phyloP scores from a whole-genome alignment of 2,113 vertebrate genomes.

The Scytalopus superciliaris region DNA sequence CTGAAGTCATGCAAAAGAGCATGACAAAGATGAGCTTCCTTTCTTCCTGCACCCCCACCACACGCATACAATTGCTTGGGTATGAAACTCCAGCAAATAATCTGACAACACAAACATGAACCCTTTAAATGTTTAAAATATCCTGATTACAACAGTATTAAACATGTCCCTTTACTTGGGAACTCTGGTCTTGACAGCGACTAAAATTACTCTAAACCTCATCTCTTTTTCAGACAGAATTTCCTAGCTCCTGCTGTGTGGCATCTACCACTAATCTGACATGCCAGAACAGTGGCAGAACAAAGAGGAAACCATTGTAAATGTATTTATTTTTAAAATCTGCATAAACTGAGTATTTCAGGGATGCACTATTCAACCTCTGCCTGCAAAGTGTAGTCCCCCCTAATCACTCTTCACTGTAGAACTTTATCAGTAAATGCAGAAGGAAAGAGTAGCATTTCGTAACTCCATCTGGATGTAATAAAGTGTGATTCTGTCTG shows the following conservation, averaged over 20 bases:
- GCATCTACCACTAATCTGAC: constrained; percentile 67
- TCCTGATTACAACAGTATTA: constrained; percentile 71
- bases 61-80: neutral
- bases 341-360: constrained; percentile 62
- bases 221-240: constrained; percentile 57
- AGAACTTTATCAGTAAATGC: constrained; percentile 50
- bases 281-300: constrained; percentile 60
- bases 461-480: neutral
- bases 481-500: neutral
- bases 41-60: neutral
- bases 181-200: constrained; percentile 58
- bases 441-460: constrained; percentile 33
- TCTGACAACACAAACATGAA: constrained; percentile 60
- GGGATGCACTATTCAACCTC: constrained; percentile 41
- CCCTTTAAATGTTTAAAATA: constrained; percentile 59
- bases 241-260: constrained; percentile 62
- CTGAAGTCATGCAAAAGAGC: neutral
- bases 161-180: constrained; percentile 58
- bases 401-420: constrained; percentile 30
- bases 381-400: constrained; percentile 53
- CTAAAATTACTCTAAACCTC: constrained; percentile 65
- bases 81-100: constrained; percentile 47
- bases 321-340: constrained; percentile 72
- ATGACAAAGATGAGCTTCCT: neutral
- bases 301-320: constrained; percentile 60